Base-by-base conservation (phyloP, 1,140 invertebrate species). In the Dreissena polymorpha region DNA sequence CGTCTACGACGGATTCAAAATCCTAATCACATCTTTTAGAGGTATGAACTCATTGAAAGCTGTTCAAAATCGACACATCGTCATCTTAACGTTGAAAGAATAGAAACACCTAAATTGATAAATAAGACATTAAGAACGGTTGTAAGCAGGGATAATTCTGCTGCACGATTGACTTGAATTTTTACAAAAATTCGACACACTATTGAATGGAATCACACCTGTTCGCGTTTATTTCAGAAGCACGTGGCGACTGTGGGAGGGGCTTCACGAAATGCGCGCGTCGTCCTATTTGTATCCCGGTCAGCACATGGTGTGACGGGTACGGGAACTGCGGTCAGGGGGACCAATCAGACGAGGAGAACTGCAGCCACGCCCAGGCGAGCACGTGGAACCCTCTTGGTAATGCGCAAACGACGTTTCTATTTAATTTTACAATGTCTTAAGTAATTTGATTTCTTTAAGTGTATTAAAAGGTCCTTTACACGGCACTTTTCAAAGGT, bases 1-100 rank as follows among this genome's bases (percentile, higher is more conserved):
- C 18, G 73, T 25, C 2, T 83, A 83, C 51, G 65, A 77, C 39
- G 81, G 81, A 14, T 83, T 83, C 49, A 83, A 77, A 55, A 76
- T 83, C 7, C 39, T 83, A 14, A 70, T 83, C 21, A 83, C 81
- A 6, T 83, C 81, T 16, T 70, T 76, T 53, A 83, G 16, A 64
- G 81, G 81, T 83, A 60, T n/a, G 29, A 3, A 39, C 18, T 27
- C 13, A 21, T 53, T 12, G 21, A 73, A 73, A 23, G 16, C 29
- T 69, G 16, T 27, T n/a, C n/a, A 72, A 14, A 68, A 21, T 25
- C 25, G 6, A 21, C 14, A 25, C 16, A 21, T 14, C 5, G 25
- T 25, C 14, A 18, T n/a, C 14, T 16, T 68, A 25, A 68, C 14
- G 0, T n/a, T 18, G 0, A 25, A 14, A n/a, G 65, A 18, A 68